A percentile compares a stretch with the other conserved stretches of the same genome.
Evolutionary conservation across 2,797 vertebrate species (phyloP).

Genomic region (Oreortyx pictus): DNA sequence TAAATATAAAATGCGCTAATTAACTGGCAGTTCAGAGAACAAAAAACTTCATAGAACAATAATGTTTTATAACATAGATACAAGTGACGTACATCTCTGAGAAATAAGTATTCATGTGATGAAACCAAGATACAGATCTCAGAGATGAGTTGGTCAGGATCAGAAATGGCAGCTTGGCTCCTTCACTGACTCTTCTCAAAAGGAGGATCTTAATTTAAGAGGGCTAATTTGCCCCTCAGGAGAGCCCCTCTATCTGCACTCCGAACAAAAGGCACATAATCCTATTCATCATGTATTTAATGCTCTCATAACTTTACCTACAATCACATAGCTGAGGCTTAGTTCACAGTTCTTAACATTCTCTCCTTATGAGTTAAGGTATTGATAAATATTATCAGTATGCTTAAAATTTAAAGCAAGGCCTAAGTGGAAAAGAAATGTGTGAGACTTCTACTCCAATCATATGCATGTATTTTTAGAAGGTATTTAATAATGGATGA

Average conservation of each 20-base stretch:
- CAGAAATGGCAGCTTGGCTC: neutral
- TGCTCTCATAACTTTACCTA: neutral
- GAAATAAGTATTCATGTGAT: neutral
- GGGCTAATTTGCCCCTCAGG: neutral
- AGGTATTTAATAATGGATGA: neutral
- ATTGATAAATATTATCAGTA: neutral
- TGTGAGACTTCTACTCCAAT: neutral
- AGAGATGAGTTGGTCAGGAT: neutral
- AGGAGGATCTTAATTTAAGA: constrained; percentile 2
- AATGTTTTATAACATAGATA: neutral
- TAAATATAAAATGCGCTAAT: neutral
- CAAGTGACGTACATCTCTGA: neutral
- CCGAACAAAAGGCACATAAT: neutral
- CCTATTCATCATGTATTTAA: neutral
- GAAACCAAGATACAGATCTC: neutral
- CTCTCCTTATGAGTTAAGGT: neutral
- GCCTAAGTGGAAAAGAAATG: neutral
- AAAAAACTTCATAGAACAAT: neutral
- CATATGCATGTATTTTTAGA: neutral
- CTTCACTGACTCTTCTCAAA: neutral
- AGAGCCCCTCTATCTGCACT: neutral
- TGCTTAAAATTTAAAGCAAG: neutral
- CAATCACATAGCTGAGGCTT: neutral
- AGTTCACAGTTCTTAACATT: neutral
- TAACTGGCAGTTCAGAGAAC: neutral